These are phyloP conservation scores for Trilocha varians DNA, from an alignment of 2,888 invertebrate genomes.

Conservation along the genomic window DNA sequence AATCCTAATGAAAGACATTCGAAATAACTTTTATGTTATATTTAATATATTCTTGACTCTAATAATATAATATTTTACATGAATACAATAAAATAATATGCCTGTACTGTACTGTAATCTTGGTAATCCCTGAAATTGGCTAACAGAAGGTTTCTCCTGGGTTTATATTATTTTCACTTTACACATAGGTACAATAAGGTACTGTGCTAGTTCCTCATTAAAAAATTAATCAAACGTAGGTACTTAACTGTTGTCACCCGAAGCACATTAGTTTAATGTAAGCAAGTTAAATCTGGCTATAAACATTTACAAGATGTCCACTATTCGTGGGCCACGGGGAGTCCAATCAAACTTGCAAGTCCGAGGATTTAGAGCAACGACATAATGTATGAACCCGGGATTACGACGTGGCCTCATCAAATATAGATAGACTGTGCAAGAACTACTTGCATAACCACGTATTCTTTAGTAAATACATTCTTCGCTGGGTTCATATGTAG, in stretches of 20 bases:
- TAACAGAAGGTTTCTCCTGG: too few species aligned
- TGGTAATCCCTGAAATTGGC: too few species aligned
- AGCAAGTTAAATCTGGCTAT: conserved; percentile 22
- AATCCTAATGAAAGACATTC: too few species aligned
- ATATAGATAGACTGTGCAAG: background rate
- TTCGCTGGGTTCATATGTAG: background rate
- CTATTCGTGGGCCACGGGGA: conserved; percentile 18
- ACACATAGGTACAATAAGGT: too few species aligned
- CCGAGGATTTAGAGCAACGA: conserved; percentile 30
- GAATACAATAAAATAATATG: background rate
- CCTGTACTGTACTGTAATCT: too few species aligned
- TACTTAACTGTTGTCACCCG: background rate
- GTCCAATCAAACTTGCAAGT: conserved; percentile 46
- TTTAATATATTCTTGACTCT: too few species aligned
- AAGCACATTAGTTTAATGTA: conserved; percentile 14
- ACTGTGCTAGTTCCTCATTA: too few species aligned
- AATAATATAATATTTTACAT: too few species aligned
- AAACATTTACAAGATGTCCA: conserved; percentile 33
- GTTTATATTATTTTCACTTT: too few species aligned
- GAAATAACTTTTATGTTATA: too few species aligned
- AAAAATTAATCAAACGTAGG: too few species aligned
- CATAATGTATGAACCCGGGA: conserved; percentile 21
- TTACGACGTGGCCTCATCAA: conserved; percentile 2
- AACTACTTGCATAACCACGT: background rate
- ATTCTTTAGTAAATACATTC: background rate